Evolutionary conservation across 2,888 invertebrate genomes (phyloP).

Genomic region (Beris chalybata): DNA sequence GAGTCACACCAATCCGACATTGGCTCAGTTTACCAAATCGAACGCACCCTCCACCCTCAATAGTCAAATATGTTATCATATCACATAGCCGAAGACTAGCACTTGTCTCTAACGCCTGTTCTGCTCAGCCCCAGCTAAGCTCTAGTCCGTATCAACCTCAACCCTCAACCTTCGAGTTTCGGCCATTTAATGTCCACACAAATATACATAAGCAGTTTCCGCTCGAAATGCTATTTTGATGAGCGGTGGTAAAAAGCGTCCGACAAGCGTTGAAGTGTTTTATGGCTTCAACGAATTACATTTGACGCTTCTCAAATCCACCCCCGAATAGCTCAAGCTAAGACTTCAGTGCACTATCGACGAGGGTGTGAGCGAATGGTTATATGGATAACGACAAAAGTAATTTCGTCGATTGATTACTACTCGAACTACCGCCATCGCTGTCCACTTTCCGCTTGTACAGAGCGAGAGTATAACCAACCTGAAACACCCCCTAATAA

Average conservation of each 20-base stretch:
- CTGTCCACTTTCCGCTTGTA: neutral
- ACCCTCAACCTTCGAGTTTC: conserved; percentile 5
- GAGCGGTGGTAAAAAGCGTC: conserved; percentile 27
- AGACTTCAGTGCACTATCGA: neutral
- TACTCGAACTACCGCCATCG: neutral
- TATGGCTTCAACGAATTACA: conserved; percentile 37
- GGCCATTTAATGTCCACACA: conserved; percentile 24
- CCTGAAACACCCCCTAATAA: neutral
- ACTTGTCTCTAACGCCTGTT: neutral
- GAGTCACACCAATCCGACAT: conserved; percentile 4
- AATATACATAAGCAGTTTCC: conserved; percentile 6
- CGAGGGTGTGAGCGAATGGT: conserved; percentile 3
- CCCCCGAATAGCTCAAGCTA: neutral
- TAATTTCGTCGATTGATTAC: conserved; percentile 22
- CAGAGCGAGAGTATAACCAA: no score
- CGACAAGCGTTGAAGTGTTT: conserved; percentile 40
- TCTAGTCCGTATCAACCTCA: conserved; percentile 22
- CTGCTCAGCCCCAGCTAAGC: conserved; percentile 13
- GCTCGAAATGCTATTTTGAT: conserved; percentile 14
- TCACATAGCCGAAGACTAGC: conserved; percentile 21
- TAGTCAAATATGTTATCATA: conserved; percentile 28
- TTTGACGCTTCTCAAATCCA: conserved; percentile 23
- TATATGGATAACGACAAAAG: conserved; percentile 7
- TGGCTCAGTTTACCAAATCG: conserved; percentile 6
- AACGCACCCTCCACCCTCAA: conserved; percentile 18